phyloP scores from a whole-genome alignment of 2,113 vertebrate species.

The Upupa epops region DNA sequence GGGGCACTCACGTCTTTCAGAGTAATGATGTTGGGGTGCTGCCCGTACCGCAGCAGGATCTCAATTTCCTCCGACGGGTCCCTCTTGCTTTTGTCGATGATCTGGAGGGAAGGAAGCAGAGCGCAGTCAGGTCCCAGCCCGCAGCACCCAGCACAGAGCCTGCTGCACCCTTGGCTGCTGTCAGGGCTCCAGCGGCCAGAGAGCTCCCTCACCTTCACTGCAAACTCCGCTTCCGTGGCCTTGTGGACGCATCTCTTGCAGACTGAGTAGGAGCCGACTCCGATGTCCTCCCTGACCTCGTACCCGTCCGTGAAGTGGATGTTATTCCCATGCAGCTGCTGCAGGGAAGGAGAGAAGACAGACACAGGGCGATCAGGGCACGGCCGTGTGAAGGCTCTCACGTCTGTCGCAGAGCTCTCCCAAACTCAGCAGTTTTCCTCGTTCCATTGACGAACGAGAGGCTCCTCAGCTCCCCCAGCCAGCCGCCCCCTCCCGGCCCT shows the following conservation, averaged over 20 bases:
- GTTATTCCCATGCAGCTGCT: conserved; percentile 91
- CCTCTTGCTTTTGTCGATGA: conserved; percentile 88
- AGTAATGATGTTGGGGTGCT: conserved; percentile 93
- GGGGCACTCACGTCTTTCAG: conserved; percentile 90
- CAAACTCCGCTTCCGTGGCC: conserved; percentile 89
- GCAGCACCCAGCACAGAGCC: neutral
- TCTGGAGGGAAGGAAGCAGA: conserved; percentile 73
- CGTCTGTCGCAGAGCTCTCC: neutral
- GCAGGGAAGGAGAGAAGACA: conserved; percentile 2
- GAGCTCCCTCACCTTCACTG: conserved; percentile 85
- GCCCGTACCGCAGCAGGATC: conserved; percentile 92
- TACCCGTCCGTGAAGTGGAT: conserved; percentile 91
- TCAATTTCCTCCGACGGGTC: conserved; percentile 96
- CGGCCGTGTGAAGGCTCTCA: neutral
- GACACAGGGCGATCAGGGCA: neutral
- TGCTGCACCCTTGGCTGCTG: too few relatives aligned
- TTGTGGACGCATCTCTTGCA: conserved; percentile 90
- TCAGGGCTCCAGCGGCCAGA: too few relatives aligned
- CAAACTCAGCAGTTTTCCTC: neutral
- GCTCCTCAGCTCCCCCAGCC: too few relatives aligned
- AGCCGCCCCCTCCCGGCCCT: neutral
- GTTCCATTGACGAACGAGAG: too few relatives aligned
- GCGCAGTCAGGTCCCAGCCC: neutral
- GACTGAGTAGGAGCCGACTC: conserved; percentile 84
- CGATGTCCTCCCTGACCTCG: conserved; percentile 91